Conservation (phyloP, 2,113 vertebrate species). For the Phaetusa simplex region DNA sequence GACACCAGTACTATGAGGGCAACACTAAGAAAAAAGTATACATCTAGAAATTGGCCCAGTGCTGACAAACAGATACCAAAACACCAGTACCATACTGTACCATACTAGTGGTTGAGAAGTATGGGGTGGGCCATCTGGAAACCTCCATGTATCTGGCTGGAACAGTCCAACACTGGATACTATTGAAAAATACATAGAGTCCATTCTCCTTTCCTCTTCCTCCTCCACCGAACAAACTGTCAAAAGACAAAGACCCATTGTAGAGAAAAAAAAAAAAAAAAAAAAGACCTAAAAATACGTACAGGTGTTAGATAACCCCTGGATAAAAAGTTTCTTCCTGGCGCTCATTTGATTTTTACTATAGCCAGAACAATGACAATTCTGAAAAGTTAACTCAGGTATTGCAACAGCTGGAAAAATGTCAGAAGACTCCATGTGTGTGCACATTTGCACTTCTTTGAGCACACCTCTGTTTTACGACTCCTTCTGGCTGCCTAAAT, state of each 20-base stretch:
- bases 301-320: neutral
- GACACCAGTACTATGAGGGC: neutral
- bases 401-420: neutral
- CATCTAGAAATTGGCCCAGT: conserved; percentile 35
- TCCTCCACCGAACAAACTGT: conserved; percentile 52
- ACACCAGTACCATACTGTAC: conserved; percentile 51
- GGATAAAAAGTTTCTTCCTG: neutral
- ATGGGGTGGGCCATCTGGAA: conserved; percentile 56
- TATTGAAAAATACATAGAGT: conserved; percentile 53
- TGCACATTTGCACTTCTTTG: neutral
- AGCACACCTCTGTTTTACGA: neutral
- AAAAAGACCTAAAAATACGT: neutral
- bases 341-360: neutral
- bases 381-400: neutral
- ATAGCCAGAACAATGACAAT: neutral
- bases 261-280: conserved; percentile 17
- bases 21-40: neutral
- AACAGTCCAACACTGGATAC: conserved; percentile 47
- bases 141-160: conserved; percentile 41
- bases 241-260: conserved; percentile 56
- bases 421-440: neutral
- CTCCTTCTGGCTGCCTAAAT: neutral
- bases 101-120: conserved; percentile 59
- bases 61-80: conserved; percentile 39
- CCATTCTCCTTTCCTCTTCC: conserved; percentile 56